Evolutionary conservation across 2,113 vertebrate genomes (phyloP).

Genomic region (Heterochromis multidens): DNA sequence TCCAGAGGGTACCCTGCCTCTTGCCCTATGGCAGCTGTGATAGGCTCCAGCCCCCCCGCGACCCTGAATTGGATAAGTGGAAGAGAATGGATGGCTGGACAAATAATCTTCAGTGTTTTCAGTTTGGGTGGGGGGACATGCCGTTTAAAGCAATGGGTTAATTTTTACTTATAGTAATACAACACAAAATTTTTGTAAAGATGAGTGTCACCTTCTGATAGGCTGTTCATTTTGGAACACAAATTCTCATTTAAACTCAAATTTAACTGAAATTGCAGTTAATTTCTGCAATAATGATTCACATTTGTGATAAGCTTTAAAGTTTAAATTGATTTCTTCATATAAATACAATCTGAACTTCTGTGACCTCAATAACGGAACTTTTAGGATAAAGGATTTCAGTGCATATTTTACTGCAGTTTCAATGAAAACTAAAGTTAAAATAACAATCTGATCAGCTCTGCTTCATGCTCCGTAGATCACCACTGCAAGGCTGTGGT

Average conservation of each 20-base stretch:
- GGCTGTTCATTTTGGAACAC: background rate
- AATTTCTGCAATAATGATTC: slow-evolving; percentile 9
- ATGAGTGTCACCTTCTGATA: background rate
- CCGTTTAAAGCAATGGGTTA: background rate
- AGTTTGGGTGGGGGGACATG: background rate
- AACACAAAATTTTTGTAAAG: background rate
- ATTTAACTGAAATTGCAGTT: background rate
- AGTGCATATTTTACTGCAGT: background rate
- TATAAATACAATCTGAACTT: background rate
- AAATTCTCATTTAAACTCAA: background rate
- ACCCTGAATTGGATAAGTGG: too few species aligned
- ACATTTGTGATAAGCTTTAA: background rate
- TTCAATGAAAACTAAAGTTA: background rate
- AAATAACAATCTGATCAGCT: background rate
- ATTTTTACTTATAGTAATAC: background rate
- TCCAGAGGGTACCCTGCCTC: too few species aligned
- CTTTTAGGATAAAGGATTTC: background rate
- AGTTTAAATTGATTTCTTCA: background rate
- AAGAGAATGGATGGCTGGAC: too few species aligned
- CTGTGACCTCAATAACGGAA: background rate
- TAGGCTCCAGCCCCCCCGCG: too few species aligned
- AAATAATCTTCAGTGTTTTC: background rate
- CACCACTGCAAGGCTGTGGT: background rate
- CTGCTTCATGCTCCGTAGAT: background rate
- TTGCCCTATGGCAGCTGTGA: too few species aligned